Evolutionary conservation across 2,888 invertebrate species (phyloP).

Genomic region (Galeopsomyia nigrocyanea): DNA sequence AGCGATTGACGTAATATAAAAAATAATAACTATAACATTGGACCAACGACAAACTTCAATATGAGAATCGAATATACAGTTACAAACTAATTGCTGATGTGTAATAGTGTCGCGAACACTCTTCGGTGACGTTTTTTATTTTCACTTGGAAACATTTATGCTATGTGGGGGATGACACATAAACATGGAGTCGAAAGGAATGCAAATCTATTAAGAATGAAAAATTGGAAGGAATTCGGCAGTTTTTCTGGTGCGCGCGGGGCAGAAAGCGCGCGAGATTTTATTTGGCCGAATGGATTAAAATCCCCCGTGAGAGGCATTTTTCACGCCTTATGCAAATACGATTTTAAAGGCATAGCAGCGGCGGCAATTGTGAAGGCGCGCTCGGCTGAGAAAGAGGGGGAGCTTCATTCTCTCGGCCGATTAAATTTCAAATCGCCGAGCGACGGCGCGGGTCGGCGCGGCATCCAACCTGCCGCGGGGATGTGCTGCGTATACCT

Average conservation of each 20-base stretch:
- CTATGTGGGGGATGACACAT: too few species aligned
- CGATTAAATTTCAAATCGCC: conserved; percentile 49
- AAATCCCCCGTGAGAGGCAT: conserved; percentile 40
- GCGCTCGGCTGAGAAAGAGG: conserved; percentile 1
- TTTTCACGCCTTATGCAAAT: conserved; percentile 48
- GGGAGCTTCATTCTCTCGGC: conserved; percentile 38
- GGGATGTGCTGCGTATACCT: conserved; percentile 2
- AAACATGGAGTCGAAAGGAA: neutral
- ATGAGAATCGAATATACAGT: too few species aligned
- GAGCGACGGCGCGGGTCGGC: neutral
- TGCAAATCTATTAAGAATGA: conserved; percentile 33
- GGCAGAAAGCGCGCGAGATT: conserved; percentile 14
- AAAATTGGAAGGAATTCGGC: conserved; percentile 30
- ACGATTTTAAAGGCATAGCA: conserved; percentile 33
- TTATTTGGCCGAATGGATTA: conserved; percentile 42
- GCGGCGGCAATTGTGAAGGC: conserved; percentile 37
- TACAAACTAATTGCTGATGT: too few species aligned
- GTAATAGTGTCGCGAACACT: too few species aligned
- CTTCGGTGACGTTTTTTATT: too few species aligned
- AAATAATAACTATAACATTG: too few species aligned
- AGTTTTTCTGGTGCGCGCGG: conserved; percentile 16
- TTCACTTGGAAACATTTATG: too few species aligned
- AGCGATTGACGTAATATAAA: too few species aligned
- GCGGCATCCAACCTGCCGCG: conserved; percentile 32
- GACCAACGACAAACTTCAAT: too few species aligned